These are phyloP conservation scores for Cephus sareptanus DNA, from an alignment of 2,888 invertebrate species.

Conservation along the genomic window DNA sequence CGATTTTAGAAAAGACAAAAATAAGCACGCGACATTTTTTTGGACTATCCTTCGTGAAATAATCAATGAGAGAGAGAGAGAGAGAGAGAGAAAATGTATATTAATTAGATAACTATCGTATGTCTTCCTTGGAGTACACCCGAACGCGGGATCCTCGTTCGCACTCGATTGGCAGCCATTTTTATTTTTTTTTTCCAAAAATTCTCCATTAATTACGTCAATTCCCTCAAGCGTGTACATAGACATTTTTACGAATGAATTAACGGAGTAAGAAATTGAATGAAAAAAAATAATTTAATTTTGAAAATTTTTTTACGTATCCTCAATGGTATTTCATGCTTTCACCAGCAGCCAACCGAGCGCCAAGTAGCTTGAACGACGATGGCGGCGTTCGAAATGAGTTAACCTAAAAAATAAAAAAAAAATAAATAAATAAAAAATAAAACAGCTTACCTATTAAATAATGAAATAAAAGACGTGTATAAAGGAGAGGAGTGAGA, in stretches of 20 bases:
- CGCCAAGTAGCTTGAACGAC: background rate
- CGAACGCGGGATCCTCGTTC: background rate
- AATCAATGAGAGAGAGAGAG: background rate
- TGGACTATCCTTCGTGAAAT: background rate
- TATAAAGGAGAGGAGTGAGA: constrained; percentile 12
- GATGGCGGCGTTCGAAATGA: background rate
- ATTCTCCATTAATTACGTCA: background rate
- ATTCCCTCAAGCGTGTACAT: background rate
- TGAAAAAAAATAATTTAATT: background rate
- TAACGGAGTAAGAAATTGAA: background rate
- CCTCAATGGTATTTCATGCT: background rate
- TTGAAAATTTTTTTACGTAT: background rate
- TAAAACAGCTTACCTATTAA: background rate
- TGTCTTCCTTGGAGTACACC: constrained; percentile 49
- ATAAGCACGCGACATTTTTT: background rate
- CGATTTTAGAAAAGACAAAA: background rate
- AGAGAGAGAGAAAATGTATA: background rate
- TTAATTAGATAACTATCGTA: constrained; percentile 40
- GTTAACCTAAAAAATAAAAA: background rate
- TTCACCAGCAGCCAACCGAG: background rate
- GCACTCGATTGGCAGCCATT: background rate
- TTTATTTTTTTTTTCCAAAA: background rate
- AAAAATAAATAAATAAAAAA: too few species aligned
- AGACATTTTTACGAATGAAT: background rate
- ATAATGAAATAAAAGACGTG: background rate